Evolutionary conservation across 2,888 invertebrate genomes (phyloP).

Genomic region (Molanna angustata): DNA sequence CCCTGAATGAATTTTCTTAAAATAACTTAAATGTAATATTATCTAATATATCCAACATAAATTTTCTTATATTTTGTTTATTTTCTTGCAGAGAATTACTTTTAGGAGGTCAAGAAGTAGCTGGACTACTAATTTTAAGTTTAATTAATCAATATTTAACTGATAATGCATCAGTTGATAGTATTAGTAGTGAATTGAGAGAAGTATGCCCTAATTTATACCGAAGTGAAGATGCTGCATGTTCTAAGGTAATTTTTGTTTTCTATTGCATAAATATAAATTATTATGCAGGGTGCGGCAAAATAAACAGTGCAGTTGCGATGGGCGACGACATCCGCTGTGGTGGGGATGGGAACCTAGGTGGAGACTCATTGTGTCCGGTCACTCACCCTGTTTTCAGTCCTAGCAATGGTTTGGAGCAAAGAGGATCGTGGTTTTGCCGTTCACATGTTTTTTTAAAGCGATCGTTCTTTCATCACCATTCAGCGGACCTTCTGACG

Average conservation of each 20-base stretch:
- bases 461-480: no score
- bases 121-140: slow-evolving; percentile 70
- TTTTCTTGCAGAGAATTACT: slow-evolving; percentile 62
- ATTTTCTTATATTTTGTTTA: background rate
- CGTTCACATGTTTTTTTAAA: no score
- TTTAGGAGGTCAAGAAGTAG: slow-evolving; percentile 68
- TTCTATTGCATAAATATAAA: background rate
- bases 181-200: slow-evolving; percentile 82
- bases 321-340: no score
- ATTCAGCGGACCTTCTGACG: no score
- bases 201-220: slow-evolving; percentile 93
- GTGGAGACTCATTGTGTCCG: no score
- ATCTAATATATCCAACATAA: background rate
- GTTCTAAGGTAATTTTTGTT: slow-evolving; percentile 82
- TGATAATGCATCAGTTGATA: slow-evolving; percentile 93
- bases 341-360: no score
- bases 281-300: no score
- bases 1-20: background rate
- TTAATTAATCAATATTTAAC: slow-evolving; percentile 89
- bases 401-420: no score
- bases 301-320: no score
- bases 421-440: no score
- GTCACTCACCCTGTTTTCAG: no score
- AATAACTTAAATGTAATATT: background rate
- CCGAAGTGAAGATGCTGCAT: slow-evolving; percentile 92